Percentiles rank a stretch among this genome's conserved stretches.
Conservation (phyloP, 2,113 vertebrate genomes). For the Cromileptes altivelis region DNA sequence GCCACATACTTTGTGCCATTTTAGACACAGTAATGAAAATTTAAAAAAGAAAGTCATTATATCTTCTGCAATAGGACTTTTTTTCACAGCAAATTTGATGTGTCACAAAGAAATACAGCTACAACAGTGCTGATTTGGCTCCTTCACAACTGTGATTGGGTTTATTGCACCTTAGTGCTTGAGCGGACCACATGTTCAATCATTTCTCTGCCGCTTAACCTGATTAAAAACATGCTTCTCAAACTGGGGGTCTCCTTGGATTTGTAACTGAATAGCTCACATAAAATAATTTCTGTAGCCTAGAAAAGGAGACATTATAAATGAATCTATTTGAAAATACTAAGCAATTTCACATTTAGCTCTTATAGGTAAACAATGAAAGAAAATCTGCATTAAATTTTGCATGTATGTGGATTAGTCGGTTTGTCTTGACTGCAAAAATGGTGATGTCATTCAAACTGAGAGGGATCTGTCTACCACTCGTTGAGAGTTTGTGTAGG, state of each 20-base stretch:
- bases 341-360: not conserved
- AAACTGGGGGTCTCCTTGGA: slow-evolving; percentile 13
- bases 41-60: slow-evolving; percentile 20
- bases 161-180: slow-evolving; percentile 31
- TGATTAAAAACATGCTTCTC: slow-evolving; percentile 34
- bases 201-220: slow-evolving; percentile 5
- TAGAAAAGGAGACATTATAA: not conserved
- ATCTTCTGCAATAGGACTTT: slow-evolving; percentile 25
- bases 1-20: not conserved
- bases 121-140: not conserved
- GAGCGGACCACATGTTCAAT: not conserved
- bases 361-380: not conserved
- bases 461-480: not conserved
- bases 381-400: not conserved
- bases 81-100: slow-evolving; percentile 15
- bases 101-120: not conserved
- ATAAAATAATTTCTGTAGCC: not conserved
- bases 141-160: slow-evolving; percentile 5
- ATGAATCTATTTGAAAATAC: not conserved
- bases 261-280: not conserved
- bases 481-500: slow-evolving; percentile 33
- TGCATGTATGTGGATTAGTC: not conserved
- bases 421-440: slow-evolving; percentile 1
- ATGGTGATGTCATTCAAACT: slow-evolving; percentile 23
- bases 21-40: not conserved